These are phyloP conservation scores for Seriola aureovittata DNA, from an alignment of 2,113 vertebrate genomes.

Conservation along the genomic window DNA sequence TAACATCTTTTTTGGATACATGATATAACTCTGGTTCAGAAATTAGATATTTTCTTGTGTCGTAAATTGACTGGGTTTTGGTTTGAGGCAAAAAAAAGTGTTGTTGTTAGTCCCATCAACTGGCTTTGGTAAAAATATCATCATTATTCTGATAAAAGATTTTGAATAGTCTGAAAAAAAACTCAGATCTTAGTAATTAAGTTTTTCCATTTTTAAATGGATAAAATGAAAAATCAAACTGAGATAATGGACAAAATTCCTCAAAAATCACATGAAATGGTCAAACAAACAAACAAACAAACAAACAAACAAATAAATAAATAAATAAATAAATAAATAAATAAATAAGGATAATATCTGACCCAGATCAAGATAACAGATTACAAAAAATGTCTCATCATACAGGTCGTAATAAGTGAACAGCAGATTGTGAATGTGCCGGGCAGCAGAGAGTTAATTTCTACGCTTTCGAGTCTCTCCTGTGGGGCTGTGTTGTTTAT, in stretches of 20 bases:
- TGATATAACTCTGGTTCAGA: not conserved
- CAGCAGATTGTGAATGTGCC: not conserved
- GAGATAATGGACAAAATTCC: not conserved
- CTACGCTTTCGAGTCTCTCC: slow-evolving; percentile 51
- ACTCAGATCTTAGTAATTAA: not conserved
- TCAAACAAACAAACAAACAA: not conserved
- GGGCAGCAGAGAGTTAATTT: slow-evolving; percentile 61
- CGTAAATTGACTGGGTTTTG: no score
- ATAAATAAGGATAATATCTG: not conserved
- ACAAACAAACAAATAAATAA: not conserved
- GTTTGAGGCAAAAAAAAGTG: no score
- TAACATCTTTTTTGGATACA: not conserved
- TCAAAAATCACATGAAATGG: not conserved
- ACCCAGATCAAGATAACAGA: not conserved
- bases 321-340: no score
- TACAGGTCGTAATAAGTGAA: not conserved
- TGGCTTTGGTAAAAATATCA: not conserved
- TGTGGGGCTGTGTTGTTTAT: slow-evolving; percentile 81
- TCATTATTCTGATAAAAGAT: not conserved
- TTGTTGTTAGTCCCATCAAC: no score
- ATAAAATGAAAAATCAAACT: not conserved
- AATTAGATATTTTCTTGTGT: no score
- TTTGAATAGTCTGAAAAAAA: not conserved
- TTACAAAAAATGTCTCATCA: not conserved
- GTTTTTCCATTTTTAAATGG: not conserved